Base-by-base conservation (phyloP, 1,140 invertebrate species). In the Ceratitis capitata region DNA sequence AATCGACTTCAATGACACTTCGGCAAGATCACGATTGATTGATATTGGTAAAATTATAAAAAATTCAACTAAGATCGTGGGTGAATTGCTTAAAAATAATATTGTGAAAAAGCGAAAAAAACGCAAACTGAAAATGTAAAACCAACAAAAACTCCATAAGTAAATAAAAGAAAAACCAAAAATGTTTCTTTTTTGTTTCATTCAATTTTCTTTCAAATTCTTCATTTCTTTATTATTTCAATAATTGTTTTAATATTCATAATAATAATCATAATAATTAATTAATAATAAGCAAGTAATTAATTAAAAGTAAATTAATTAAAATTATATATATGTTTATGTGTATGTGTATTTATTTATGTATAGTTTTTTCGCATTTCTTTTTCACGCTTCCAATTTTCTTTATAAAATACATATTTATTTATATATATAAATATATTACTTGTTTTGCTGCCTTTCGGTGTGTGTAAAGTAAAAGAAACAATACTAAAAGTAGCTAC, bases 221-320 rank as follows among this genome's bases (percentile, higher is more conserved):
- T 83, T 83, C 49, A 83, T 83, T 83, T 83, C 49, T 51, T 83
- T 51, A 83, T 83, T 51, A 83, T 51, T 78, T 78, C 69, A 83
- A 53, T 83, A 83, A 83, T 83, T 51, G 29, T 83, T 83, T 51
- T 78, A 78, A 45, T 78, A 78, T 45, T 78, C n/a, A n/a, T n/a
- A n/a, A 83, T 83, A 83, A 83, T 83, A 83, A 83, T 82, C 42
- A 82, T 83, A 83, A 83, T 83, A 51, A 83, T 51, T 83, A 51
- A 83, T 51, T 83, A 83, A 83, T 83, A 83, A 29, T 51, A 83
- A n/a, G n/a, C n/a, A n/a, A n/a, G n/a, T n/a, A n/a, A 26, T 19
- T 83, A 51, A 83, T 83, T 83, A 51, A 32, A 51, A 83, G 49
- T 83, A 83, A 83, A 83, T 51, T 83, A 49, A 83, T 83, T 83